Evolutionary conservation across 2,113 vertebrate genomes (phyloP), one percentile per base, ranked within the genome.

Genomic region (Asarcornis scutulata): DNA sequence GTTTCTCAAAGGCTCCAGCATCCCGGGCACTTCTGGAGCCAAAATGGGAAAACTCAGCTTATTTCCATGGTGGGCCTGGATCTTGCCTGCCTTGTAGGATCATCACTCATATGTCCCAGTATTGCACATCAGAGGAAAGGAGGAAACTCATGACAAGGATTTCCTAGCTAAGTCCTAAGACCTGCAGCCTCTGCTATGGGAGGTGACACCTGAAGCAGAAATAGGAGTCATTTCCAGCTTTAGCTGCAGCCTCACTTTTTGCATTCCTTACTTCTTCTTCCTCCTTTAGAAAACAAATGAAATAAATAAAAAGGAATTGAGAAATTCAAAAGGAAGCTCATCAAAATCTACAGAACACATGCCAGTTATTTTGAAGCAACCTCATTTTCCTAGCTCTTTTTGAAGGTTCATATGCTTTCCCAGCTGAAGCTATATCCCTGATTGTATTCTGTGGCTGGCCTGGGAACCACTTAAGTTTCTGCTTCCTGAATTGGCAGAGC

Each of bases 241-340:
- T 46, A 59, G 16, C 14, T 86, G 17, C 42, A 46, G 20, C 52
- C 17, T 71, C 4, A 1, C 2, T 25, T 91, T 58, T 84, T 66
- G 26, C 68, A 9, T 67, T 38, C 3, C 27, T 5, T 44, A n/a
- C 18, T 66, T 79, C 40, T 52, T 25, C 44, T 46, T 46, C 44
- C 44, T 62, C 20, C 22, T 62, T 68, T 31, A 59, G 17, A 0
- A 10, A 32, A 56, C 50, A 38, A 25, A 55, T 0, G 0, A 74
- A 66, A 58, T 0, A 81, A 50, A 36, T 5, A 0, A 68, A 58
- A 69, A 44, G 17, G 2, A 56, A 25, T 1, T 0, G 3, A 66
- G 18, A 86, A 74, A 56, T 60, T 71, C 17, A 71, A 75, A 31
- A 9, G 22, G 18, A n/a, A 80, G 6, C 23, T 63, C 52, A 60